Conservation (phyloP, 2,113 vertebrate genomes). For the Nipponia nippon region DNA sequence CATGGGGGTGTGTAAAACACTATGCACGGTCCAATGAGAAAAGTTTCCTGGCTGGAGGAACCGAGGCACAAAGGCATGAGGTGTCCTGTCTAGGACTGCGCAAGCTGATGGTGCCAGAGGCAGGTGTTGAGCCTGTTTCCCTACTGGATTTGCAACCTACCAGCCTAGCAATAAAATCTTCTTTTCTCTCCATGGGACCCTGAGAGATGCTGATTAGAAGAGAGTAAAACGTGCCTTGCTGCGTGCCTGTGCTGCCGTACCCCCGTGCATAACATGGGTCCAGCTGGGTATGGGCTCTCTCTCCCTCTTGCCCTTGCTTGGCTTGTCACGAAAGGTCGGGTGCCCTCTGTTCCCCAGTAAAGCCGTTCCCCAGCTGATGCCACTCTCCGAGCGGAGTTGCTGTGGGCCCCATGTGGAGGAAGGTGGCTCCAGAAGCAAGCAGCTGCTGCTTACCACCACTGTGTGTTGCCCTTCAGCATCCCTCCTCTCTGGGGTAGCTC, state of each 20-base stretch:
- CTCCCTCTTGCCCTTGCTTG: neutral
- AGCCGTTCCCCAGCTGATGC: neutral
- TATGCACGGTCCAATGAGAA: rapidly evolving
- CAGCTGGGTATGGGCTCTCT: neutral
- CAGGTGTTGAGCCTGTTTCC: rapidly evolving
- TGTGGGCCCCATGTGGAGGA: rapidly evolving
- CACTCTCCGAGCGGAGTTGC: neutral
- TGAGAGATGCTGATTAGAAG: neutral
- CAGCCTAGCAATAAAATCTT: neutral
- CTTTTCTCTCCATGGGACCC: neutral
- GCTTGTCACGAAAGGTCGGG: rapidly evolving
- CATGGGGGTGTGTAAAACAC: rapidly evolving
- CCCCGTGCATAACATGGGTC: neutral
- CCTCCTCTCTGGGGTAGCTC: neutral
- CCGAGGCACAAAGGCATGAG: neutral
- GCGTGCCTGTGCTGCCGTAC: neutral
- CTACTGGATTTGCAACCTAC: neutral
- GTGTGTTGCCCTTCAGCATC: neutral
- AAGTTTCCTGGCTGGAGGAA: neutral
- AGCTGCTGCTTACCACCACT: rapidly evolving
- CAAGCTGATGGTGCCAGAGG: neutral
- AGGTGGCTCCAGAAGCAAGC: neutral
- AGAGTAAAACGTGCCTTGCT: neutral
- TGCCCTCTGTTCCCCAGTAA: rapidly evolving
- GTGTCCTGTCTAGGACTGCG: neutral